Evolutionary conservation across 2,888 invertebrate species (phyloP).

Genomic region (Chymomyza amoena): DNA sequence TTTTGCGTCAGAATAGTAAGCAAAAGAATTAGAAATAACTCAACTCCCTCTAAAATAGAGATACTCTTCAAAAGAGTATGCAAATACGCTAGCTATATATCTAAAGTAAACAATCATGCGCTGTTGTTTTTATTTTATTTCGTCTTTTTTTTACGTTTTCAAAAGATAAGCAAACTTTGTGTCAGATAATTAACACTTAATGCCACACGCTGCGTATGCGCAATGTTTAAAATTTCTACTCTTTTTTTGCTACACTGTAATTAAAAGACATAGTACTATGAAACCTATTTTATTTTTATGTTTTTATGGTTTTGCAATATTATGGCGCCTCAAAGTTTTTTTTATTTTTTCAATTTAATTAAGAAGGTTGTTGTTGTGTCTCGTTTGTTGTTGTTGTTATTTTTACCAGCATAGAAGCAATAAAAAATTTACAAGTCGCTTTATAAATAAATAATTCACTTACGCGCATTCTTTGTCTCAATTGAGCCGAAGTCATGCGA

Average conservation of each 20-base stretch:
- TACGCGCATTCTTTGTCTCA: conserved; percentile 33
- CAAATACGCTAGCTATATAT: not conserved
- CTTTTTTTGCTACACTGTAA: not conserved
- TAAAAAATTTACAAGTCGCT: conserved; percentile 1
- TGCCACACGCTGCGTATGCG: conserved; percentile 63
- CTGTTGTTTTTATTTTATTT: conserved; percentile 4
- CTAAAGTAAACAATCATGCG: not conserved
- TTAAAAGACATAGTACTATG: conserved; percentile 19
- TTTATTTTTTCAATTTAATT: conserved; percentile 54
- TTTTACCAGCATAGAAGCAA: not conserved
- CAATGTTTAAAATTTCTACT: conserved; percentile 30
- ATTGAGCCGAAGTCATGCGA: conserved; percentile 64
- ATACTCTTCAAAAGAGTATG: not conserved
- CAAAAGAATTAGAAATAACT: too few species aligned
- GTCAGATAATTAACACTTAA: conserved; percentile 58
- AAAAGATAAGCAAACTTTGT: conserved; percentile 63
- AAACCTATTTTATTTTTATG: not conserved
- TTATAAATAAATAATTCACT: not conserved
- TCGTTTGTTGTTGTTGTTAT: conserved; percentile 20
- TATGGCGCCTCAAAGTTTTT: conserved; percentile 40
- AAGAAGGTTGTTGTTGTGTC: conserved; percentile 32
- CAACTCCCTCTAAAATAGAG: not conserved
- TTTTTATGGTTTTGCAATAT: conserved; percentile 10
- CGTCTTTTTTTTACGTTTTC: conserved; percentile 10
- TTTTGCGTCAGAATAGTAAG: too few species aligned